phyloP scores from a whole-genome alignment of 2,888 invertebrate genomes.

The Melanotus villosus region DNA sequence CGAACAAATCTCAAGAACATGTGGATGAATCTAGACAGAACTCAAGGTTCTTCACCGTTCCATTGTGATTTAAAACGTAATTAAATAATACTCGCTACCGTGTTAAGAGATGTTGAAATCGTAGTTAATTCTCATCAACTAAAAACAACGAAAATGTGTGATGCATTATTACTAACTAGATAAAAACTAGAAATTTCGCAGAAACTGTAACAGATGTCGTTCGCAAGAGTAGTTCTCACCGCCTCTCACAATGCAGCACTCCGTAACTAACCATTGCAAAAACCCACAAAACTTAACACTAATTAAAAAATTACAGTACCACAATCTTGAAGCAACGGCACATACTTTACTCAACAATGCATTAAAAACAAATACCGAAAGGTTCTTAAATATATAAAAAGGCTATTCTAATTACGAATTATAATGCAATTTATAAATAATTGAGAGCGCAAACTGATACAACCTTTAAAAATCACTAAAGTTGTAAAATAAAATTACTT shows the following conservation, averaged over 20 bases:
- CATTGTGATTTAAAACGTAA: slow-evolving; percentile 16
- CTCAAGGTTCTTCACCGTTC: background rate
- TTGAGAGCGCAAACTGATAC: too few relatives aligned
- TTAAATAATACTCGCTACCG: slow-evolving; percentile 20
- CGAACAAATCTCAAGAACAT: too few relatives aligned
- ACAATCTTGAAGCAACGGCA: slow-evolving; percentile 45
- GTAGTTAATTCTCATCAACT: slow-evolving; percentile 27
- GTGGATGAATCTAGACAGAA: too few relatives aligned
- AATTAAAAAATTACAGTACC: slow-evolving; percentile 46
- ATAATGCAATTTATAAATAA: too few relatives aligned
- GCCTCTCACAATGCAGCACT: slow-evolving; percentile 41
- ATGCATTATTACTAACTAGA: slow-evolving; percentile 14
- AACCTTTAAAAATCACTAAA: too few relatives aligned
- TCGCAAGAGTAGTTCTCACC: slow-evolving; percentile 44
- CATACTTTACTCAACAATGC: too few relatives aligned
- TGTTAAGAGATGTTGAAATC: slow-evolving; percentile 9
- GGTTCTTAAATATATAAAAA: too few relatives aligned
- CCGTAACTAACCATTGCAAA: slow-evolving; percentile 48
- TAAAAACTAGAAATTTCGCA: slow-evolving; percentile 32
- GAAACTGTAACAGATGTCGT: slow-evolving; percentile 44
- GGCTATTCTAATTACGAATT: too few relatives aligned
- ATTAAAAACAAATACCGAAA: too few relatives aligned
- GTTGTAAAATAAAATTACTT: too few relatives aligned
- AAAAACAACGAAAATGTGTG: slow-evolving; percentile 20
- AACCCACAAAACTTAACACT: slow-evolving; percentile 46